phyloP scores from a whole-genome alignment of 2,888 invertebrate genomes.

The Caenorhabditis imperialis region DNA sequence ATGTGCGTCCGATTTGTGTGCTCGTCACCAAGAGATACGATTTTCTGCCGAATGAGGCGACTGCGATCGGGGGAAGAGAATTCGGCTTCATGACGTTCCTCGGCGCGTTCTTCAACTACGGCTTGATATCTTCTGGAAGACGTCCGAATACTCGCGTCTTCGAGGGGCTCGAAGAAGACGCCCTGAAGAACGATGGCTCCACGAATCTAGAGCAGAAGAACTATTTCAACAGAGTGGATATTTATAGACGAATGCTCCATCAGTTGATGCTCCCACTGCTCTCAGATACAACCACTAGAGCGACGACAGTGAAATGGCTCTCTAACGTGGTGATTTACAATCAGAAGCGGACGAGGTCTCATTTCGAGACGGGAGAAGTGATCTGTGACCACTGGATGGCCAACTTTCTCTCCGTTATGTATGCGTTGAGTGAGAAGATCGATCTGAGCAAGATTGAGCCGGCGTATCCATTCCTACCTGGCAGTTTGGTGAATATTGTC shows the following conservation, averaged over 20 bases:
- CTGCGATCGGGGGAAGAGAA: constrained; percentile 86
- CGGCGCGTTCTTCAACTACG: constrained; percentile 92
- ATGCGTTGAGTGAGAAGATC: constrained; percentile 89
- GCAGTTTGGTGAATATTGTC: constrained; percentile 78
- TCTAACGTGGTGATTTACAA: constrained; percentile 84
- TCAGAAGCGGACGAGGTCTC: neutral
- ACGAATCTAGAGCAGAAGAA: constrained; percentile 26
- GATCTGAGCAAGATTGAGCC: constrained; percentile 90
- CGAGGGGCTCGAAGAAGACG: constrained; percentile 20
- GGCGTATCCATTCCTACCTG: constrained; percentile 89
- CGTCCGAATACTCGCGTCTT: constrained; percentile 79
- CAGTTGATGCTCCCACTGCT: constrained; percentile 88
- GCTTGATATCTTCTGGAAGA: constrained; percentile 90
- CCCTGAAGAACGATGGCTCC: constrained; percentile 7
- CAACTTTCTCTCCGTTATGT: constrained; percentile 91
- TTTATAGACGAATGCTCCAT: constrained; percentile 82
- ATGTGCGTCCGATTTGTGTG: constrained; percentile 48
- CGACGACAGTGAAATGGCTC: constrained; percentile 87
- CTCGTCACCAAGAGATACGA: constrained; percentile 46
- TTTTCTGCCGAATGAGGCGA: constrained; percentile 25
- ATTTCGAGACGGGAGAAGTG: constrained; percentile 85
- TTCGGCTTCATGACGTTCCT: constrained; percentile 88
- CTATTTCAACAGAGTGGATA: constrained; percentile 16
- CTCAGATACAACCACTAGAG: constrained; percentile 87
- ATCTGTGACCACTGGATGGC: constrained; percentile 90